phyloP scores from a whole-genome alignment of 2,113 vertebrate species.

The Callocephalon fimbriatum region DNA sequence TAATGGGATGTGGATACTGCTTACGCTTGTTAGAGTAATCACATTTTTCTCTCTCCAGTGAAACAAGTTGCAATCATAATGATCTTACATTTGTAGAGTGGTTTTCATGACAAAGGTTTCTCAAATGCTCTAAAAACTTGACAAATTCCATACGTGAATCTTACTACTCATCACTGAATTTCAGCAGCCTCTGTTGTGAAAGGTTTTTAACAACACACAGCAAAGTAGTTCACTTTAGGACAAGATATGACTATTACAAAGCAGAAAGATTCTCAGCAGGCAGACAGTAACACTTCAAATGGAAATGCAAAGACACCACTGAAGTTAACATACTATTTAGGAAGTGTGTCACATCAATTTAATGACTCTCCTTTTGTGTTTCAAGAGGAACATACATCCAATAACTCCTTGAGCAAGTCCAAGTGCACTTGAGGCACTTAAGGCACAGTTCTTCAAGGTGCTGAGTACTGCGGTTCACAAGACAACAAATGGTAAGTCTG shows the following conservation, averaged over 20 bases:
- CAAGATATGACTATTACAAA: slow-evolving; percentile 7
- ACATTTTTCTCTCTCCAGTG: neutral
- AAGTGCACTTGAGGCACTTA: slow-evolving; percentile 6
- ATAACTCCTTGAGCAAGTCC: neutral
- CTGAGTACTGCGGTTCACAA: neutral
- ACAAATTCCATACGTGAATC: neutral
- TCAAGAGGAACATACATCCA: neutral
- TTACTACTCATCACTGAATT: neutral
- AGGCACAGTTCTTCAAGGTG: neutral
- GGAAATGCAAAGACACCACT: neutral
- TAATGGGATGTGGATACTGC: neutral
- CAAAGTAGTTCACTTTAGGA: neutral
- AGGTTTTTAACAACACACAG: neutral
- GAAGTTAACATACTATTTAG: neutral
- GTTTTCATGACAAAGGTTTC: neutral
- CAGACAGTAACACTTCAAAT: slow-evolving; percentile 33
- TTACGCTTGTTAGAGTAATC: slow-evolving; percentile 10
- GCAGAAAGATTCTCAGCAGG: slow-evolving; percentile 5
- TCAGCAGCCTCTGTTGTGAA: neutral
- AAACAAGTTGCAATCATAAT: neutral
- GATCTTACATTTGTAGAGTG: neutral
- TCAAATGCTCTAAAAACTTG: slow-evolving; percentile 5
- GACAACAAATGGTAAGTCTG: neutral
- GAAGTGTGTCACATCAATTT: neutral
- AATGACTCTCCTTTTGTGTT: slow-evolving; percentile 2